Evolutionary conservation across 2,113 vertebrate genomes (phyloP), one percentile per base, ranked within the genome.

Genomic region (Tachuris rubrigastra): DNA sequence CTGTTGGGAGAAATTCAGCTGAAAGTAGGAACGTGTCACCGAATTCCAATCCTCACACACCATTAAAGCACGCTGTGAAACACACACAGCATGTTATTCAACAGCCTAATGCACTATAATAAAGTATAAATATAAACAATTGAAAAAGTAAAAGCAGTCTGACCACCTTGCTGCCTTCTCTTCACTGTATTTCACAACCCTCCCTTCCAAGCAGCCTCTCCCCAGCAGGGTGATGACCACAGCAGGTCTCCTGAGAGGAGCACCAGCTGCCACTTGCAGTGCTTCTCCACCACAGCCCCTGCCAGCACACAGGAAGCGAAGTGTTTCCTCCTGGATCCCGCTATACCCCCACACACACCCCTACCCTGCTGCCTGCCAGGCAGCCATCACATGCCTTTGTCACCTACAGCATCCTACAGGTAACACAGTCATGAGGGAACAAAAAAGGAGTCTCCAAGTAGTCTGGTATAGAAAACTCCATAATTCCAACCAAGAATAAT

Each of bases 231-330:
- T 5, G 28, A 76, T 23, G 27, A 62, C 46, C 63, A 53, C 59
- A 65, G 56, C 44, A 56, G 13, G 19, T 46, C 28, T 67, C 60
- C 9, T 4, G 31, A 58, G 39, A 71, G 0, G 1, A 77, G 22
- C 31, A 33, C 28, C 1, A 0, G 60, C 21, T 25, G 42, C 33
- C 33, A 35, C 55, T 33, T 10, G 0, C 18, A 78, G 18, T 1
- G 1, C 28, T 75, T n/a, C 60, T 71, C 79, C 47, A 53, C 5
- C 37, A n/a, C 0, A 0, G n/a, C 5, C 46, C 35, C 25, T 14
- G 3, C 33, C 1, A 2, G 16, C 0, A 4, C 0, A 0, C 21
- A 42, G 31, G 28, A 71, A 62, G 20, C 0, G 0, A 85, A 21
- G 22, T 8, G 8, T 28, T 59, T 63, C 56, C 58, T 50, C 20